Base-by-base conservation (phyloP, 2,888 invertebrate species). In the Dasysyrphus tricinctus region DNA sequence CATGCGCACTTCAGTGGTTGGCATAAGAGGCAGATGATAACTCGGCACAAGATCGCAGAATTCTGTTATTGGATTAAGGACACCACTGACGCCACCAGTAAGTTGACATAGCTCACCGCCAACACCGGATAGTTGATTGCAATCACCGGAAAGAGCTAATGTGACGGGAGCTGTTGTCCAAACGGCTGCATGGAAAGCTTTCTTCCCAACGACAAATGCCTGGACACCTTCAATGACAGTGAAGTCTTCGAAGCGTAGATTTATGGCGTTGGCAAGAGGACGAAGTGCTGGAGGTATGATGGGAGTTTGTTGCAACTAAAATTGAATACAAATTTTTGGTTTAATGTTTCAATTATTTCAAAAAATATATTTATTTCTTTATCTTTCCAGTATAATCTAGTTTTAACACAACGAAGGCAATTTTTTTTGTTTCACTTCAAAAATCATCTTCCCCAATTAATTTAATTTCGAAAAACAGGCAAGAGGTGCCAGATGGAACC, bases 41-140 rank as follows among this genome's bases (percentile, higher is more conserved):
- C 94, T 93, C 29, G 97, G 96, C 72, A 97, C 95, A 89, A 96
- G 92, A 90, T 97, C 97, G 90, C 95, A 96, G 92, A 97, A 97
- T 93, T 97, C 97, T 8, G 96, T 96, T 42, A 97, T 94, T 8
- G 97, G 96, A 88, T 94, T 94, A 85, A 97, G 92, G 89, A 95
- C 95, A 89, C 95, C 96, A 90, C 94, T 94, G 8, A 95, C 94
- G 88, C 95, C 96, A 89, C 95, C 95, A 6, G 95, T 94, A 88
- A 95, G 91, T 88, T 95, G 95, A 16, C 94, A 94, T 3, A 93
- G 88, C 42, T 92, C 92, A 0, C 92, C 92, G 12, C 92, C 91
- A 5, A 92, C 91, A 12, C 92, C 92, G 0, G 94, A 94, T 92
- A 94, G 93, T 88, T 95, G 94, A 89, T 93, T 93, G 75, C 92